Evolutionary conservation across 2,888 invertebrate genomes (phyloP).

Genomic region (Microctonus hyperodae): DNA sequence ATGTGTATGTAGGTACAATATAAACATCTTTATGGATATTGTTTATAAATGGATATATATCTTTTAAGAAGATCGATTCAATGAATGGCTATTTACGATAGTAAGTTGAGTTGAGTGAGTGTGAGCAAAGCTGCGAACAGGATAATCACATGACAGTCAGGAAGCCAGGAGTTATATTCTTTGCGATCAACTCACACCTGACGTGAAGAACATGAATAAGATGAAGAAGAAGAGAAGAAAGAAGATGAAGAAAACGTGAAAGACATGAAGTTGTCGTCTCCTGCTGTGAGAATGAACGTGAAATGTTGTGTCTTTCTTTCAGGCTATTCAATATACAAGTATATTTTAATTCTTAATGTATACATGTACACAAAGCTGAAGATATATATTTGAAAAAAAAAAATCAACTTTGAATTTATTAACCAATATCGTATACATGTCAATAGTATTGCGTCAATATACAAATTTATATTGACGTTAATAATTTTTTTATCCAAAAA

Average conservation of each 20-base stretch:
- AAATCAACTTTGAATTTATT: not conserved
- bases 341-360: not conserved
- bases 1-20: not conserved
- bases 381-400: not conserved
- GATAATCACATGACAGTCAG: slow-evolving; percentile 18
- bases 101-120: not conserved
- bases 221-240: not conserved
- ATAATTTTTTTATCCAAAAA: slow-evolving; percentile 19
- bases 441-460: slow-evolving; percentile 12
- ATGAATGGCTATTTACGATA: slow-evolving; percentile 5
- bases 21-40: not conserved
- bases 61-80: not conserved
- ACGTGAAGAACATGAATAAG: slow-evolving; percentile 31
- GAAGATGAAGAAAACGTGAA: slow-evolving; percentile 40
- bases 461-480: slow-evolving; percentile 21
- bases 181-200: slow-evolving; percentile 40
- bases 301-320: slow-evolving; percentile 20
- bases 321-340: not conserved
- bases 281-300: no score
- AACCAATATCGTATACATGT: not conserved
- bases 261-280: no score
- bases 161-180: slow-evolving; percentile 17
- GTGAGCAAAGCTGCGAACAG: slow-evolving; percentile 17
- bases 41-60: not conserved
- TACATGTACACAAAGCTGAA: not conserved